These are phyloP conservation scores for Panthera leo DNA, from an alignment of 2,113 vertebrate species.

Conservation along the genomic window DNA sequence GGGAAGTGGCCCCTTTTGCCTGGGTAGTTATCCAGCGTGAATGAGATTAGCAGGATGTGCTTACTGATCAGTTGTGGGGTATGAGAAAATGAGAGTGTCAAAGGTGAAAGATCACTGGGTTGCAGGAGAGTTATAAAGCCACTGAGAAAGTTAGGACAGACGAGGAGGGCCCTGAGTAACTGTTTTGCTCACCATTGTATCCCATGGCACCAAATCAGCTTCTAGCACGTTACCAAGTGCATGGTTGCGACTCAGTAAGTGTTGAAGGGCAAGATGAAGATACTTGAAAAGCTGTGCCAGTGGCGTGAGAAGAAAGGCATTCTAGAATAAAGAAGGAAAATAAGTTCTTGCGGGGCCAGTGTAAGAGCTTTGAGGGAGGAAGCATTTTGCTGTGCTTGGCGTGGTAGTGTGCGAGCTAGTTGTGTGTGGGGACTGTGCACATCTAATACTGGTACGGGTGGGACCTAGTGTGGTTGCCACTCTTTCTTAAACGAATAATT, in stretches of 20 bases:
- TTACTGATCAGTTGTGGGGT: not conserved
- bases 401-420: not conserved
- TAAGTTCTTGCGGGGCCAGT: not conserved
- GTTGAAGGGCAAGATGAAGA: not conserved
- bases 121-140: not conserved
- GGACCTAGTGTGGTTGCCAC: not conserved
- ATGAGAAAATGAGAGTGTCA: not conserved
- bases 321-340: not conserved
- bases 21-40: not conserved
- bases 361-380: not conserved
- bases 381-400: not conserved
- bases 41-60: not conserved
- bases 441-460: slow-evolving; percentile 1
- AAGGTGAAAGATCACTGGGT: not conserved
- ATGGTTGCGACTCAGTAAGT: not conserved
- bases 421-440: not conserved
- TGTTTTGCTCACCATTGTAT: not conserved
- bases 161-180: not conserved
- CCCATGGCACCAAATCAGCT: not conserved
- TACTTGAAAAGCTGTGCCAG: not conserved
- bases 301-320: not conserved
- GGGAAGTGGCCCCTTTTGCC: not conserved
- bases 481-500: slow-evolving; percentile 11
- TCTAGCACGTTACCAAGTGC: not conserved
- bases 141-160: not conserved